A percentile compares a stretch with the other conserved stretches of the same genome.
Conservation (phyloP, 1,140 invertebrate species). For the Thalassaphorura encarpata region DNA sequence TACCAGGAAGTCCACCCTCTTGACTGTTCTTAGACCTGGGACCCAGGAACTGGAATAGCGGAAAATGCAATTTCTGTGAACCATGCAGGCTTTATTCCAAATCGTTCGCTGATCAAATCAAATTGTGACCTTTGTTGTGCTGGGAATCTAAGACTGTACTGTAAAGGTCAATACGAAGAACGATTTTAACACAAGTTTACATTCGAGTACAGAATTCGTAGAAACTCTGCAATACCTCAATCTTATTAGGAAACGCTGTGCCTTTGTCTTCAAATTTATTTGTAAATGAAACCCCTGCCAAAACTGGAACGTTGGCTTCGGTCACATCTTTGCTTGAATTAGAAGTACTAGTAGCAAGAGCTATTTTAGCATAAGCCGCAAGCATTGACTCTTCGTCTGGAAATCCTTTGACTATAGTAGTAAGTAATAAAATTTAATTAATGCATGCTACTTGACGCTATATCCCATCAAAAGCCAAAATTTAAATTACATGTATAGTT, state of each 20-base stretch:
- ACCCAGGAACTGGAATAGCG: conserved; percentile 54
- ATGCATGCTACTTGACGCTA: conserved; percentile 13
- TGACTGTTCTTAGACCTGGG: conserved; percentile 46
- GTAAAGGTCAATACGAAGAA: conserved; percentile 9
- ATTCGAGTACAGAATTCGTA: no score
- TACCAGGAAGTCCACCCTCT: conserved; percentile 54
- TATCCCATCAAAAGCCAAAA: conserved; percentile 19
- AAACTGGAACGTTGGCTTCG: conserved; percentile 14
- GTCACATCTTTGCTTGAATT: background rate
- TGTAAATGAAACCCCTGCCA: conserved; percentile 24
- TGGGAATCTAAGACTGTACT: conserved; percentile 51
- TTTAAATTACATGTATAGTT: no score
- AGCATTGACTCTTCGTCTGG: conserved; percentile 18
- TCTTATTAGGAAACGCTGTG: conserved; percentile 11
- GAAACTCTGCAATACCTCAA: conserved; percentile 15
- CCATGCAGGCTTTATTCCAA: conserved; percentile 44
- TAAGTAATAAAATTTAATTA: background rate
- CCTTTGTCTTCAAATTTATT: conserved; percentile 7
- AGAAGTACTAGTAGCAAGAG: background rate
- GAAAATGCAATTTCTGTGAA: conserved; percentile 55
- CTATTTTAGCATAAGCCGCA: conserved; percentile 11
- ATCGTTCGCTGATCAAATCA: conserved; percentile 36
- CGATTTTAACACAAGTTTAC: no score
- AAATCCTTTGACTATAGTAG: conserved; percentile 22
- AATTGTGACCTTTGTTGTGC: conserved; percentile 46